Evolutionary conservation across 2,113 vertebrate genomes (phyloP).

Genomic region (Channa argus): DNA sequence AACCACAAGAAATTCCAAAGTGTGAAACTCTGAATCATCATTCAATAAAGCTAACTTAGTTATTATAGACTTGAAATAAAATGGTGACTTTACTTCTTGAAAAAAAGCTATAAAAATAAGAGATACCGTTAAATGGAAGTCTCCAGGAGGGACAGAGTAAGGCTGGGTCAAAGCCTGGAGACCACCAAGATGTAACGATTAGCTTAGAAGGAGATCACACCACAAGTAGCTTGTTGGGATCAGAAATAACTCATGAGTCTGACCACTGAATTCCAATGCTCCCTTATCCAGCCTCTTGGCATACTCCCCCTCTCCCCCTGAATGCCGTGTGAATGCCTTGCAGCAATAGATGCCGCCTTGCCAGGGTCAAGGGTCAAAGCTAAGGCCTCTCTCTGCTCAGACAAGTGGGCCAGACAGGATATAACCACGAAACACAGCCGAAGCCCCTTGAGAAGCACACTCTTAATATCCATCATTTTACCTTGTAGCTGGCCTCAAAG

Average conservation of each 20-base stretch:
- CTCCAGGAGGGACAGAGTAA: constrained; percentile 41
- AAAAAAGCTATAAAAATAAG: constrained; percentile 20
- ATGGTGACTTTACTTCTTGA: constrained; percentile 21
- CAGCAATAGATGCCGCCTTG: constrained; percentile 73
- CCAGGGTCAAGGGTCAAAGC: constrained; percentile 75
- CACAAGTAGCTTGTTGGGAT: constrained; percentile 75
- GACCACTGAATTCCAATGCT: constrained; percentile 75
- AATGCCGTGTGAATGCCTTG: constrained; percentile 79
- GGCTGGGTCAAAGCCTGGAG: constrained; percentile 52
- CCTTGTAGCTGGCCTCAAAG: constrained; percentile 52
- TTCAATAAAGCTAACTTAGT: constrained; percentile 12
- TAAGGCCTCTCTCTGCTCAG: constrained; percentile 75
- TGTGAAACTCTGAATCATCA: too few relatives aligned
- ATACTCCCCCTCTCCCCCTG: constrained; percentile 48
- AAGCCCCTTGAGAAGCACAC: constrained; percentile 66
- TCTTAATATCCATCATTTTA: constrained; percentile 63
- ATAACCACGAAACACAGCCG: constrained; percentile 72
- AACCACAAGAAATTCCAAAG: too few relatives aligned
- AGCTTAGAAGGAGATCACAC: constrained; percentile 67
- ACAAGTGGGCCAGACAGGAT: constrained; percentile 79
- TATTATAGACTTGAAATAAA: constrained; percentile 12
- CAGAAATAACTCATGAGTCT: constrained; percentile 78
- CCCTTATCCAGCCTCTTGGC: constrained; percentile 72
- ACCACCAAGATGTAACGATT: constrained; percentile 77
- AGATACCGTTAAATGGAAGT: constrained; percentile 33